A percentile compares a stretch with the other conserved stretches of the same genome.
These are phyloP conservation scores for Scaptomyza caliginosa DNA, from an alignment of 2,888 invertebrate species.

Conservation along the genomic window DNA sequence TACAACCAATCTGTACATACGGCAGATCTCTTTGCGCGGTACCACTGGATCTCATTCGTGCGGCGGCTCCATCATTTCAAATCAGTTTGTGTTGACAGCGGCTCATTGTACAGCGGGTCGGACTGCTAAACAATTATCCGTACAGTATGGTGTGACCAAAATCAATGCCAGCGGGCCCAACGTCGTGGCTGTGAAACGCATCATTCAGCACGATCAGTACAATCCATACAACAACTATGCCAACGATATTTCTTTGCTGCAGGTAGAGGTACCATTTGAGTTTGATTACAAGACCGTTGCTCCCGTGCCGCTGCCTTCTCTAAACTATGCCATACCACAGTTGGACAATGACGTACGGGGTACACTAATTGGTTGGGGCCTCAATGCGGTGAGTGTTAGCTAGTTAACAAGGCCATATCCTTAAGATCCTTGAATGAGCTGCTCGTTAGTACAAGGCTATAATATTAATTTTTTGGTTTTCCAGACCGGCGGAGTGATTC, in stretches of 20 bases:
- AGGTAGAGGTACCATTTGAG: conserved; percentile 69
- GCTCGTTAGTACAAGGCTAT: not conserved
- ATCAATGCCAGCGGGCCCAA: conserved; percentile 63
- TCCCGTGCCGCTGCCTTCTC: conserved; percentile 74
- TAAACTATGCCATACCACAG: conserved; percentile 68
- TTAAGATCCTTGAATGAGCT: too few relatives aligned
- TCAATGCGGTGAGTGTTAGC: conserved; percentile 64
- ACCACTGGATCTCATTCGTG: conserved; percentile 72
- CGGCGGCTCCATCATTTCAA: conserved; percentile 72
- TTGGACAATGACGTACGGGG: conserved; percentile 58
- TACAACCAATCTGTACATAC: too few relatives aligned
- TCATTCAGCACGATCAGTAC: conserved; percentile 82
- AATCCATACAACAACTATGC: conserved; percentile 63
- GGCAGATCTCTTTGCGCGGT: conserved; percentile 70
- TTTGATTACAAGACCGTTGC: conserved; percentile 69
- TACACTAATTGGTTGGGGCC: conserved; percentile 81
- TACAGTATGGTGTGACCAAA: conserved; percentile 74
- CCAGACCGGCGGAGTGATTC: conserved; percentile 81
- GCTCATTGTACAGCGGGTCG: conserved; percentile 75
- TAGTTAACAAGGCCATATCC: not conserved
- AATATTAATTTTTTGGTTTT: not conserved
- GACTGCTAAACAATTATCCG: conserved; percentile 28
- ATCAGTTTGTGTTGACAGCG: conserved; percentile 74
- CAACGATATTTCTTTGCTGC: conserved; percentile 84
- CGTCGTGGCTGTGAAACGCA: conserved; percentile 64